Evolutionary conservation across 1,140 invertebrate genomes (phyloP), one percentile per base, ranked within the genome.

Genomic region (Trichoplusia ni): DNA sequence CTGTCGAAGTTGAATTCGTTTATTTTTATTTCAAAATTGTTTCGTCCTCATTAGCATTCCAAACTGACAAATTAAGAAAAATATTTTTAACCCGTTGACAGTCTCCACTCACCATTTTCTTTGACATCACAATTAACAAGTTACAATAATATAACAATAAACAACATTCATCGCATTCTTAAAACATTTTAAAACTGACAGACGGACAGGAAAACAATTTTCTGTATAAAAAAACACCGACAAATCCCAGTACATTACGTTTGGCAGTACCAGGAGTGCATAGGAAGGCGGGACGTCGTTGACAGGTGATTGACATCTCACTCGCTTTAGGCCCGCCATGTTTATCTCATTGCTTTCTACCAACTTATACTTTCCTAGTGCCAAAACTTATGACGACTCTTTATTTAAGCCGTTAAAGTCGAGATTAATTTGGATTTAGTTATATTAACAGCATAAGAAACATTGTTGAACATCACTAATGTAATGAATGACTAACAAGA

Each of bases 251-350:
- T 82, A 84, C 75, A 84, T 81, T 80, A 76, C 64, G 60, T 72
- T 71, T 68, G 65, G 51, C 69, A 67, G 82, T 84, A 87, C 86
- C 73, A 86, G 81, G 82, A 86, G 83, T 66, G 81, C 79, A 89
- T 82, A 75, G 74, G 71, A 76, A 72, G 77, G 71, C 82, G 79
- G 79, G 83, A 88, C 83, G 77, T 82, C 76, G 85, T 67, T 87
- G 87, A 90, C 87, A 87, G 81, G 73, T 90, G 87, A 90, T 90
- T 90, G 87, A 90, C 87, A 76, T 87, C 87, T 90, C 80, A 90
- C 85, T 90, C 81, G 78, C 58, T 69, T 77, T 69, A 74, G 70
- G 73, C 74, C 78, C 66, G 74, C 80, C 82, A 84, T 84, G 77
- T 89, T 86, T 88, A 88, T 86, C 80, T 81, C 80, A 84, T 85